These are phyloP conservation scores for Sebastes itinus DNA, from an alignment of 2,797 vertebrate species.

Conservation along the genomic window DNA sequence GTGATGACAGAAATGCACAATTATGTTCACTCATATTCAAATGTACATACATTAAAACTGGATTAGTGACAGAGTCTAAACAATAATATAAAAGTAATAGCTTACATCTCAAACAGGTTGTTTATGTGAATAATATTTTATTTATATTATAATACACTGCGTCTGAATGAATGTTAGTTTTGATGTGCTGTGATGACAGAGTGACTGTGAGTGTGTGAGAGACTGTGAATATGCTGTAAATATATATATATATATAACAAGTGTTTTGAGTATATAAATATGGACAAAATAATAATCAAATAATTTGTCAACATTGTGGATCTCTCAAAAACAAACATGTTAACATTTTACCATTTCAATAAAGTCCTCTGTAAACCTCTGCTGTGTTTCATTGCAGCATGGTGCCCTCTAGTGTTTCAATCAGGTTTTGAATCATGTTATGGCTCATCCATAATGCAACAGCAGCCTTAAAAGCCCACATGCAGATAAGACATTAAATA, in stretches of 20 bases:
- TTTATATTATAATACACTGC: conserved; percentile 6
- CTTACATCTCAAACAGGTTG: conserved; percentile 2
- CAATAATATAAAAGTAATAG: conserved; percentile 10
- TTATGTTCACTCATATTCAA: conserved; percentile 8
- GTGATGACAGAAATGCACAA: conserved; percentile 5
- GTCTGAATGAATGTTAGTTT: conserved; percentile 33
- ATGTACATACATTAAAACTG: conserved; percentile 29
- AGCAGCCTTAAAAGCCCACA: not conserved
- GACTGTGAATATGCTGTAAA: conserved; percentile 24
- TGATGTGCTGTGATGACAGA: conserved; percentile 11
- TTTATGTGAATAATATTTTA: conserved; percentile 23
- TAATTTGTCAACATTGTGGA: conserved; percentile 7
- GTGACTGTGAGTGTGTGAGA: conserved; percentile 9
- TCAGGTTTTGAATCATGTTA: not conserved
- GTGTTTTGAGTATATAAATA: conserved; percentile 39
- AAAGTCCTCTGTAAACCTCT: conserved; percentile 35
- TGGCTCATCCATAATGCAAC: not conserved
- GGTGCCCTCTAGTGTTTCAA: conserved; percentile 56
- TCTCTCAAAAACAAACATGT: not conserved
- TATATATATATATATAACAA: conserved; percentile 1
- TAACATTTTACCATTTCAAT: conserved; percentile 32
- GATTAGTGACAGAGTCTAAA: conserved; percentile 5
- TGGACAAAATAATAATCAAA: not conserved
- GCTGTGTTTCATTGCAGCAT: conserved; percentile 24
- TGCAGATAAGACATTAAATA: not conserved